Conservation (phyloP, 92 coral and sea anemone genomes). For the Epizoanthus rinbou region DNA sequence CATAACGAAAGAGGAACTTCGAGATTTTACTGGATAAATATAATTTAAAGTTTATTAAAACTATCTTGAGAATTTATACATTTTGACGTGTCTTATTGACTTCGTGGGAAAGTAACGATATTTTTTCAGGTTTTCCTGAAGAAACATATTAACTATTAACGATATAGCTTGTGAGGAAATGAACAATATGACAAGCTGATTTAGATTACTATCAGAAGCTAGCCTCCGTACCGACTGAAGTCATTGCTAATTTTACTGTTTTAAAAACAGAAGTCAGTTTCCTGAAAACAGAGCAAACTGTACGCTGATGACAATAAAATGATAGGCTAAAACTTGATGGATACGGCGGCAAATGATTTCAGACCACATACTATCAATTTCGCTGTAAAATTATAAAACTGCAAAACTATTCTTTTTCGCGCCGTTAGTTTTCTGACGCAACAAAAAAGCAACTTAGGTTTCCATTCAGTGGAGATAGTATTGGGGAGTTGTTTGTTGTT, state of each 20-base stretch:
- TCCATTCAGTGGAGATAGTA: too few relatives aligned
- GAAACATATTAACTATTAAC: constrained; percentile 17
- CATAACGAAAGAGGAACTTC: constrained; percentile 16
- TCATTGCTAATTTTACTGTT: not conserved
- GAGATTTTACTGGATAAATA: constrained; percentile 28
- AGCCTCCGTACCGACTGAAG: not conserved
- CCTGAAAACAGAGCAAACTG: not conserved
- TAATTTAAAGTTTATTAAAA: constrained; percentile 33
- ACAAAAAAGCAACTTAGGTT: too few relatives aligned
- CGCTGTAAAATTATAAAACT: too few relatives aligned
- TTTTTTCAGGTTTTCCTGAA: constrained; percentile 24
- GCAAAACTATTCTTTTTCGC: too few relatives aligned
- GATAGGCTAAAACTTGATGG: too few relatives aligned
- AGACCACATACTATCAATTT: too few relatives aligned
- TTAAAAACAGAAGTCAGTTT: not conserved
- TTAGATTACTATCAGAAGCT: not conserved
- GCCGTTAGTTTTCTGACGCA: too few relatives aligned
- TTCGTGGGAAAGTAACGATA: constrained; percentile 37
- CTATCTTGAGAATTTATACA: constrained; percentile 19
- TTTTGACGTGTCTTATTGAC: constrained; percentile 18
- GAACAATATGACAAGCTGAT: not conserved
- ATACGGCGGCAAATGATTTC: too few relatives aligned
- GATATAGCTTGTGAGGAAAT: not conserved
- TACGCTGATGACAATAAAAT: not conserved
- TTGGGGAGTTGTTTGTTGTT: too few relatives aligned